Base-by-base conservation (phyloP, 2,888 invertebrate species). In the Agonopterix alstromeriana region DNA sequence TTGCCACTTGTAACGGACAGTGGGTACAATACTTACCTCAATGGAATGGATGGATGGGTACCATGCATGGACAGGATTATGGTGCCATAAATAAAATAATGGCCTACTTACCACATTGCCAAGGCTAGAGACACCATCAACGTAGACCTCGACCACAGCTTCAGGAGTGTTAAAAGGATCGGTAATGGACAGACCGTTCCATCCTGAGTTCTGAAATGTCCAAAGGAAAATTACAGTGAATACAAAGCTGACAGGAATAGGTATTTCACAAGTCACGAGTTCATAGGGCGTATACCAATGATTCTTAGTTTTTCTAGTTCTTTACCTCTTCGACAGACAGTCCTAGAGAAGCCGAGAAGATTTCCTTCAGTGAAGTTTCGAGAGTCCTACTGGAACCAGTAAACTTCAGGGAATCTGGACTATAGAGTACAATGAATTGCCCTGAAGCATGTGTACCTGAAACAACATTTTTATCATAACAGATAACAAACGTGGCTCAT, bases 111-210 rank as follows among this genome's bases (percentile, higher is more conserved):
- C 87, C 62, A 69, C 68, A 56, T 76, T 42, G 14, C 89, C 90
- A 49, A 91, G 82, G 56, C 80, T 86, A 12, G 89, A 75, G 2
- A 94, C 82, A 38, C 95, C 96, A 77, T 94, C 93, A 44, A 95
- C 87, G 45, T 91, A 91, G 9, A 95, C 82, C 40, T 91, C 91
- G 10, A 95, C 92, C 2, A 93, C 89, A 36, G 92, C 93, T 73
- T 94, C 92, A n/a, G 95, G 93, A 45, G 93, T 89, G 52, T 90
- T 82, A 62, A 96, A 95, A 1, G 95, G 95, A 80, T 94, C 90
- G 4, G 74, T 79, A 41, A 95, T 90, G 48, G 82, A 89, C 56
- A 96, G 73, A 10, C 94, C 94, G 58, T 88, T 81, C 94, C 95
- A 95, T 57, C 91, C 87, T 10, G 91, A 90, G 63, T 90, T 91